Evolutionary conservation across 2,888 invertebrate species (phyloP), one percentile per base, ranked within the genome.

Genomic region (Zaprionus obscuricornis): DNA sequence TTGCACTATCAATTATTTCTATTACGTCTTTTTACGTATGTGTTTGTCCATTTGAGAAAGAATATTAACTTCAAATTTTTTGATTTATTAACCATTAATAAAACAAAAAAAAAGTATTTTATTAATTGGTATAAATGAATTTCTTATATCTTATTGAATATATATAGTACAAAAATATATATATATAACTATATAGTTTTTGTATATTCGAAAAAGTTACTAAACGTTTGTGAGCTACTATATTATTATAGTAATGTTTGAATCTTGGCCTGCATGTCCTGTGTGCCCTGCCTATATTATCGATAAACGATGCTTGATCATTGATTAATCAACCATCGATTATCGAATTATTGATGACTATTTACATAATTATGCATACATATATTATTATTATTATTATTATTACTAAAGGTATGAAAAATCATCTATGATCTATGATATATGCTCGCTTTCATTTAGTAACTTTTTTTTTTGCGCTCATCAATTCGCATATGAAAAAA

Each of bases 391-490:
- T 33, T 16, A 40, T 31, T 29, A 43, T 65, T 50, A 43, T 36
- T 46, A 46, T 50, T 37, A 31, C 31, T 31, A 6, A 24, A 6
- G 8, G 14, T 31, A 13, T 31, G 14, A 11, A 31, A n/a, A n/a
- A n/a, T n/a, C n/a, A n/a, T 7, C 11, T 39, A 39, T 39, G 14
- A 13, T 40, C 47, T 31, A 13, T 36, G 40, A 20, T 47, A 8
- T n/a, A 16, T 69, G 70, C 46, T 45, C 58, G 78, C 77, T 74
- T 62, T 74, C 64, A 83, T 66, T 81, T 84, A 73, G 79, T 83
- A 85, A 83, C 86, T 85, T 85, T 78, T 69, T 62, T 85, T 85
- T 78, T 69, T 62, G 73, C 66, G 64, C 60, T 69, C 68, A 66
- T 67, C n/a, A 62, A 69, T 56, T 69, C 66, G 66, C 76, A 69